phyloP scores from a whole-genome alignment of 2,797 vertebrate genomes.

The Spinus olivaceus region DNA sequence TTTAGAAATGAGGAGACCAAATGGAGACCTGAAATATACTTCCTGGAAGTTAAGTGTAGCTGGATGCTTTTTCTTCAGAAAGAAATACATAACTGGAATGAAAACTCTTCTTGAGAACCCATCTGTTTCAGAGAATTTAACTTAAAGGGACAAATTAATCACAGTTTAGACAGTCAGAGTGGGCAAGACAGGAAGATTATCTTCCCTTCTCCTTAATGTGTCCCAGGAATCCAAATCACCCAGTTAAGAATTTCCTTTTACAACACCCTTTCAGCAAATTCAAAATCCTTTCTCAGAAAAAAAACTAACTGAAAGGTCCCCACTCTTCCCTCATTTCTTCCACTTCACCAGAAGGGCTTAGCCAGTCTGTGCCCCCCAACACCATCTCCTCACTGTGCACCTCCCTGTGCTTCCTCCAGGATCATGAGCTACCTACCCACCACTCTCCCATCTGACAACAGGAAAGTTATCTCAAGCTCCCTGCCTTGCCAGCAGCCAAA shows the following conservation, averaged over 20 bases:
- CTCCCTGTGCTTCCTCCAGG: fast-evolving
- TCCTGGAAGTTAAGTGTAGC: background rate
- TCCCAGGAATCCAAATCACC: background rate
- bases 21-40: background rate
- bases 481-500: background rate
- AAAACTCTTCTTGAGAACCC: background rate
- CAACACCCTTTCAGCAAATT: background rate
- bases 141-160: background rate
- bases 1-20: background rate
- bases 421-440: background rate
- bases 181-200: background rate
- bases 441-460: background rate
- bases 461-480: background rate
- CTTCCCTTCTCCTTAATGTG: background rate
- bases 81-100: background rate
- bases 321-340: background rate
- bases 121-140: background rate
- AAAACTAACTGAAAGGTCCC: background rate
- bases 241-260: background rate
- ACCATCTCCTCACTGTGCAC: fast-evolving
- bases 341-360: background rate
- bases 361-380: background rate
- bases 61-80: background rate
- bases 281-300: background rate
- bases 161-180: background rate